Evolutionary conservation across 2,113 vertebrate species (phyloP), one percentile per base, ranked within the genome.

Genomic region (Gambusia holbrooki): DNA sequence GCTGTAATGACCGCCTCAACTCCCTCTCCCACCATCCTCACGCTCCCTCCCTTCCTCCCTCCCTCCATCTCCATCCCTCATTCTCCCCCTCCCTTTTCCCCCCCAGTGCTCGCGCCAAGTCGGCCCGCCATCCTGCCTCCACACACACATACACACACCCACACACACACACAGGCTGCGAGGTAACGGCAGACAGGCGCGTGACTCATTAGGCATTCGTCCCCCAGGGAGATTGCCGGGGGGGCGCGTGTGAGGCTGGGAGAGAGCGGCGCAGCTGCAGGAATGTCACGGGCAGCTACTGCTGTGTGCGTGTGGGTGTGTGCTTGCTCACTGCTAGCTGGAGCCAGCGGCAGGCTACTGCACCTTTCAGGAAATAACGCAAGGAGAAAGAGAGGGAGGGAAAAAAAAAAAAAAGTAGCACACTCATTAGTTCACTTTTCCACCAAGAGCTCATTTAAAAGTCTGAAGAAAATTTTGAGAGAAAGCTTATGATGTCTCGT

Each of bases 151-250:
- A 89, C 84, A 81, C 83, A 89, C 84, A 42, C 79, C 79, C 86
- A 81, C 83, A 89, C 84, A 83, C 86, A 83, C 80, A 84, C 82
- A 89, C 88, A 88, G 25, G 90, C 90, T 81, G 85, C 91, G 92
- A 94, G 93, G 94, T 94, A 94, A 94, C 93, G 91, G 92, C 94
- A 94, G 94, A 95, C 94, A 94, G 94, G 94, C 94, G 94, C 93
- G 93, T 95, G 94, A 95, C 93, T 95, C 94, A 95, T 95, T 95
- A 95, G 94, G 94, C 94, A 94, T 95, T 94, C 92, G 88, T 94
- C 91, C 92, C 93, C 93, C 86, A 92, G 94, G 93, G 93, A 94
- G 91, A 93, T 85, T 69, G 92, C 90, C 89, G 91, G 91, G 92
- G 92, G 92, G 92, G 90, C 85, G 89, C 88, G 91, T 88, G 90